phyloP scores from a whole-genome alignment of 2,888 invertebrate species.

The Eupithecia inturbata region DNA sequence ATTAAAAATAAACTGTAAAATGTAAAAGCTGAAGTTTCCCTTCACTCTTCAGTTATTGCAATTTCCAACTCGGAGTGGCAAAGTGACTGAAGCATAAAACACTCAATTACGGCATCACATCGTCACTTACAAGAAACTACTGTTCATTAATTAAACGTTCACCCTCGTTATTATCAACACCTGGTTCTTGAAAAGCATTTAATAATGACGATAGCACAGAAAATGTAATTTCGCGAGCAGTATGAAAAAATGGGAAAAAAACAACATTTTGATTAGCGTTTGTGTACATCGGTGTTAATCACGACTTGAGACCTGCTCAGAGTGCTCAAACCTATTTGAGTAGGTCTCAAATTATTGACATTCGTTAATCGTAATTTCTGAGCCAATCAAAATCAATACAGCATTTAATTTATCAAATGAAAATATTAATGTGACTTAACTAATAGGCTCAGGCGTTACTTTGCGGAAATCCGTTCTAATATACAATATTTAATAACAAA shows the following conservation, averaged over 20 bases:
- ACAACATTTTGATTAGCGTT: neutral
- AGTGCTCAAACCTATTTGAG: neutral
- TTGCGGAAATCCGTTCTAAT: too few species aligned
- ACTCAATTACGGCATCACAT: slow-evolving; percentile 49
- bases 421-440: too few species aligned
- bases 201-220: slow-evolving; percentile 75
- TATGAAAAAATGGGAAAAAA: neutral
- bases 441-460: too few species aligned
- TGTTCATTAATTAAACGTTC: slow-evolving; percentile 81
- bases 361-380: too few species aligned
- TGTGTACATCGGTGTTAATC: neutral
- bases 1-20: neutral
- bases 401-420: too few species aligned
- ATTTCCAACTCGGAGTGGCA: slow-evolving; percentile 13
- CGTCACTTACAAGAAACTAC: slow-evolving; percentile 52
- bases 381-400: too few species aligned
- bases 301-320: neutral
- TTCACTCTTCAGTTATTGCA: slow-evolving; percentile 13
- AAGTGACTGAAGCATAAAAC: slow-evolving; percentile 30
- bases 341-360: too few species aligned
- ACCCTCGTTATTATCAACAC: slow-evolving; percentile 82
- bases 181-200: slow-evolving; percentile 82
- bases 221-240: slow-evolving; percentile 4
- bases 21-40: neutral
- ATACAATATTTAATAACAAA: too few species aligned